Base-by-base conservation (phyloP, 2,113 vertebrate species). In the Pelmatolapia mariae region DNA sequence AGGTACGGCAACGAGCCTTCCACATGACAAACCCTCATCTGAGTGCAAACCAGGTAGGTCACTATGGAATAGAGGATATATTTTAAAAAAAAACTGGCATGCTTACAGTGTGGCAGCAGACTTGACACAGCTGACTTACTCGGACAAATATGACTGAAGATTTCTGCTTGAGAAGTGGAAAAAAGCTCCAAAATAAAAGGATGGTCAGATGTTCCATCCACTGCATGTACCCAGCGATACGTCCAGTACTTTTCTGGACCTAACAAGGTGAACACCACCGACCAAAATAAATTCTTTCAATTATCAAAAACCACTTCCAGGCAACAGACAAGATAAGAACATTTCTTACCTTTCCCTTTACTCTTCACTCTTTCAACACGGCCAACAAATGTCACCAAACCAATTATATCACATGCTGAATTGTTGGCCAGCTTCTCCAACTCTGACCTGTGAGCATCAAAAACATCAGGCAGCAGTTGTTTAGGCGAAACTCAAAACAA, bases 171-270 rank as follows among this genome's bases (percentile, higher is more conserved):
- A 84, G 98, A 99, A 66, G 97, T 97, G 59, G 98, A 97, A 96
- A 98, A 99, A 61, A 99, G 93, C 95, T 99, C 97, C 92, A 99
- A 89, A 82, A 99, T 96, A 87, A 99, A 98, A 2, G 97, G 97
- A 0, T 94, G 92, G 2, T 97, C 90, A 31, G 97, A 97, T 11
- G 98, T 98, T 54, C 97, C 97, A 8, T 99, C 98, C 85, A 97
- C 88, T 9, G 96, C 95, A 29, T 98, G 98, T 59, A 97, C 96
- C 98, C 98, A 99, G 29, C 98, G 97, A 93, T 97, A 97, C 0
- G 97, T 96, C 97, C 97, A 99, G 95, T 97, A 98, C 81, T 98
- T 98, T 93, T 98, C 98, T 86, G 91, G 85, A 56, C 96, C 98
- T 98, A 43, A 12, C 45, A 92, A 31, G 2, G 12, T 12, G 19